Percentiles rank a stretch among this genome's conserved stretches.
Evolutionary conservation across 2,888 invertebrate species (phyloP).

Genomic region (Coenonympha glycerion): DNA sequence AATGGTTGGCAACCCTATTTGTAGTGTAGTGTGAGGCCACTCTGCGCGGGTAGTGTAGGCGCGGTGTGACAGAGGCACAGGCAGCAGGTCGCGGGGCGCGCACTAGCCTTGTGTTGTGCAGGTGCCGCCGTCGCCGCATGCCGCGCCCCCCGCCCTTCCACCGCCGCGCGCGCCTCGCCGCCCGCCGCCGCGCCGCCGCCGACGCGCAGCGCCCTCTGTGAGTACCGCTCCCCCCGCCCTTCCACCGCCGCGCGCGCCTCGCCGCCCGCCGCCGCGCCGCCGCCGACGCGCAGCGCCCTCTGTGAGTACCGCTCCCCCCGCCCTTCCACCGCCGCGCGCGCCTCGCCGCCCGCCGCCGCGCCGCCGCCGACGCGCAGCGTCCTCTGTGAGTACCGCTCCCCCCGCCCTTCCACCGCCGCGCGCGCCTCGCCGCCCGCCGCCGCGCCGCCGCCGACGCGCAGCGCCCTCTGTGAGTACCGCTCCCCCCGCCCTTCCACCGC

Average conservation of each 20-base stretch:
- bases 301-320: conserved; percentile 70
- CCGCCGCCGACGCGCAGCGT: conserved; percentile 48
- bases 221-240: conserved; percentile 70
- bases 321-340: conserved; percentile 75
- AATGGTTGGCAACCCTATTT: too few relatives aligned
- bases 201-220: conserved; percentile 44
- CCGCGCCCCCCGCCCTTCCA: conserved; percentile 78
- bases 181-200: conserved; percentile 71
- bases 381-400: conserved; percentile 53
- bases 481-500: conserved; percentile 75
- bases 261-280: conserved; percentile 66
- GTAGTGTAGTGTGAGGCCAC: background rate
- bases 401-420: conserved; percentile 75
- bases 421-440: conserved; percentile 68
- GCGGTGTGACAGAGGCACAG: conserved; percentile 25
- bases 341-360: conserved; percentile 65
- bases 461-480: conserved; percentile 47
- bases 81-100: conserved; percentile 27
- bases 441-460: conserved; percentile 62
- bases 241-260: conserved; percentile 71
- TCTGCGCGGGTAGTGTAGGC: conserved; percentile 12
- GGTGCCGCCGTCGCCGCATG: conserved; percentile 62
- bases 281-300: conserved; percentile 41
- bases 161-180: conserved; percentile 65
- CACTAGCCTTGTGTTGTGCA: conserved; percentile 50